A percentile compares a stretch with the other conserved stretches of the same genome.
phyloP scores from a whole-genome alignment of 2,797 vertebrate species.

The Thaleichthys pacificus region DNA sequence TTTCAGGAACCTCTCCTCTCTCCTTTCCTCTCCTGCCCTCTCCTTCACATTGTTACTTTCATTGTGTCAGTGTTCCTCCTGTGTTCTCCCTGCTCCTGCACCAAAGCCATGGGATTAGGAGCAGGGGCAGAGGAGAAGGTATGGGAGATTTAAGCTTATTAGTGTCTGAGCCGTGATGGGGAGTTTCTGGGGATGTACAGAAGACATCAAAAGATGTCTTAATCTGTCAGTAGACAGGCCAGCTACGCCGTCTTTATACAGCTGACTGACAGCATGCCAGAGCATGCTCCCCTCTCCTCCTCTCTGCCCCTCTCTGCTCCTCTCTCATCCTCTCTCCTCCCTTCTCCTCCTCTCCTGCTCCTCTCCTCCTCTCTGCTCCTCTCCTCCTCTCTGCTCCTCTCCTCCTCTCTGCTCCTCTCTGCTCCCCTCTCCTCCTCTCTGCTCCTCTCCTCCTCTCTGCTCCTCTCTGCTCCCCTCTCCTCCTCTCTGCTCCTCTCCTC shows the following conservation, averaged over 20 bases:
- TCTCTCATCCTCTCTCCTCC: neutral
- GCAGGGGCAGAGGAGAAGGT: slow-evolving; percentile 63
- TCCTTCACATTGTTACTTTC: slow-evolving; percentile 50
- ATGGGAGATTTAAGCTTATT: slow-evolving; percentile 82
- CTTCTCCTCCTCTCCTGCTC: too few relatives aligned
- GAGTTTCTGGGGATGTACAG: slow-evolving; percentile 76
- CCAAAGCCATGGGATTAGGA: slow-evolving; percentile 79
- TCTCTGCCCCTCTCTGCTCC: too few relatives aligned
- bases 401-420: too few relatives aligned
- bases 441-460: too few relatives aligned
- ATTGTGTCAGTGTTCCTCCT: slow-evolving; percentile 65
- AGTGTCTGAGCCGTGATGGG: slow-evolving; percentile 76
- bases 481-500: too few relatives aligned
- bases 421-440: neutral
- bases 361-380: slow-evolving; percentile 19
- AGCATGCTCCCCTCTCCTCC: neutral
- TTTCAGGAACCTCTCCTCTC: slow-evolving; percentile 47
- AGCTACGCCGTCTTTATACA: slow-evolving; percentile 68
- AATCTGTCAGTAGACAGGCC: slow-evolving; percentile 77
- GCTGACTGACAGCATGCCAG: neutral
- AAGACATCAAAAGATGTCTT: slow-evolving; percentile 80
- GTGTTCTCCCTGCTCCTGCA: slow-evolving; percentile 64
- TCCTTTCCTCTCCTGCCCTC: slow-evolving; percentile 5
- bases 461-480: too few relatives aligned
- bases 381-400: neutral